Conservation (phyloP, 2,797 vertebrate genomes). For the Pseudochirops corinnae region DNA sequence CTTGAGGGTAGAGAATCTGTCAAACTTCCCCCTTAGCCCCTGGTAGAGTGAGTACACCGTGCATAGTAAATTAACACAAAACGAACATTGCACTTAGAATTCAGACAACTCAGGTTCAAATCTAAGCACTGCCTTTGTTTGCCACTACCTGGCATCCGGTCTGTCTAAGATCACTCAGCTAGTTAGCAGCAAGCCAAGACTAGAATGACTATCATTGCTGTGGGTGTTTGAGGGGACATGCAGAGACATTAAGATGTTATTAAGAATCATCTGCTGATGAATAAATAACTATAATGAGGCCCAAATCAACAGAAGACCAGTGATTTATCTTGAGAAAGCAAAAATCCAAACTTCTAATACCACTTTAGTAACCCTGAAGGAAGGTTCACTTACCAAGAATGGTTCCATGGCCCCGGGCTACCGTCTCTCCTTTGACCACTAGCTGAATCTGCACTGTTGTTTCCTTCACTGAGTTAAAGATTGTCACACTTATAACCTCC, state of each 20-base stretch:
- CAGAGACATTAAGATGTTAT: not conserved
- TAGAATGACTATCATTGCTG: not conserved
- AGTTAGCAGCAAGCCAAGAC: not conserved
- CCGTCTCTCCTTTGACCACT: conserved; percentile 91
- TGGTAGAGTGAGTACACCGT: not conserved
- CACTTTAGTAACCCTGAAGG: not conserved
- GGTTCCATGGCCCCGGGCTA: conserved; percentile 88
- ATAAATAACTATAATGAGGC: not conserved
- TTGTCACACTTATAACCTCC: conserved; percentile 93
- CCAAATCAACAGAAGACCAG: not conserved
- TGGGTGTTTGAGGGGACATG: not conserved
- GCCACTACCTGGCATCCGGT: not conserved
- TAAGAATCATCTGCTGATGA: not conserved
- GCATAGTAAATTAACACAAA: not conserved
- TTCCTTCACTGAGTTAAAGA: conserved; percentile 90
- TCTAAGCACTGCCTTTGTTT: not conserved
- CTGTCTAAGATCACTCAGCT: not conserved
- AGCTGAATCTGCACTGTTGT: conserved; percentile 93
- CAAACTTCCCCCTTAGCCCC: not conserved
- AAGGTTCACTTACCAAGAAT: conserved; percentile 88
- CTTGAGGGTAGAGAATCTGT: not conserved
- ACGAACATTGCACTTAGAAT: not conserved
- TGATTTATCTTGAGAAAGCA: not conserved
- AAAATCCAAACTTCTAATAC: not conserved
- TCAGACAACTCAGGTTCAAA: not conserved